Conservation (phyloP, 2,113 vertebrate genomes). For the Pollachius pollachius region DNA sequence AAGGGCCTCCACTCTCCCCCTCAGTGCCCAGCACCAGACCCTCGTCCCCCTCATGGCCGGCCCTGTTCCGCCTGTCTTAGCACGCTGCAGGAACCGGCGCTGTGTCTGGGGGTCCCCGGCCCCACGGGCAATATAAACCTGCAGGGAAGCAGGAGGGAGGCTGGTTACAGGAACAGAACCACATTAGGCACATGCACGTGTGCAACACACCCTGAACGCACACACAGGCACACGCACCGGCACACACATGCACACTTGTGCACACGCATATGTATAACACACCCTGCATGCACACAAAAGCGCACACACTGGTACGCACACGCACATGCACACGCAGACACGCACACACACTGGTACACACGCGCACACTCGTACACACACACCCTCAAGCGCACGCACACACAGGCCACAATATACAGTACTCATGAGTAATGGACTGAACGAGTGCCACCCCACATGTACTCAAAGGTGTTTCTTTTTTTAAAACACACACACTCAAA, state of each 20-base stretch:
- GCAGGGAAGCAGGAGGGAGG: slow-evolving; percentile 25
- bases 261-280: neutral
- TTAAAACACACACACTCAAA: neutral
- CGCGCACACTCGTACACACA: neutral
- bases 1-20: slow-evolving; percentile 6
- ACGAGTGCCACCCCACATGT: too few relatives aligned
- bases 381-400: slow-evolving; percentile 1
- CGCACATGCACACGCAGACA: too few relatives aligned
- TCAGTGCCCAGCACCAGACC: neutral
- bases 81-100: slow-evolving; percentile 44
- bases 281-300: too few relatives aligned
- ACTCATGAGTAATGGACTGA: neutral
- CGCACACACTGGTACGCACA: neutral
- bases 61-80: slow-evolving; percentile 58
- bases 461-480: neutral
- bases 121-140: slow-evolving; percentile 53
- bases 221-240: neutral
- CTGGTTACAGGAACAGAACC: too few relatives aligned
- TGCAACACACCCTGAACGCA: neutral
- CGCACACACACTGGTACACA: too few relatives aligned
- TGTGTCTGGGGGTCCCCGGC: slow-evolving; percentile 39
- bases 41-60: slow-evolving; percentile 32
- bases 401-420: too few relatives aligned
- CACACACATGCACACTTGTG: neutral
- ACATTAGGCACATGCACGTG: too few relatives aligned